Conservation (phyloP, 1,140 invertebrate species). For the Nephotettix cincticeps region DNA sequence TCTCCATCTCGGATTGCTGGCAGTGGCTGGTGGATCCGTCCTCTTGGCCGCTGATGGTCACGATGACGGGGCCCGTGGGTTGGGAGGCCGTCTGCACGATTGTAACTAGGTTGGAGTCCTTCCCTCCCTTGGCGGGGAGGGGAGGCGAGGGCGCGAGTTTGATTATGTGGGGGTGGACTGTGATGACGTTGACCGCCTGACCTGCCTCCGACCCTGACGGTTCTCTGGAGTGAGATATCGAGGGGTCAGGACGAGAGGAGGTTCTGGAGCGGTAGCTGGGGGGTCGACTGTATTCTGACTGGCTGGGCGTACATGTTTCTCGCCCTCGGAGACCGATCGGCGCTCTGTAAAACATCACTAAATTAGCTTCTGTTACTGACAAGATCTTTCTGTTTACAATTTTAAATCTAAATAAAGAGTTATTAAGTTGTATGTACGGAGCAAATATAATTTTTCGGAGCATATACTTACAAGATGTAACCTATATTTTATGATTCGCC, state of each 20-base stretch:
- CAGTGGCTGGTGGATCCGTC: slow-evolving; percentile 10
- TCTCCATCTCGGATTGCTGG: slow-evolving; percentile 53
- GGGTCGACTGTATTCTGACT: slow-evolving; percentile 52
- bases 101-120: slow-evolving; percentile 59
- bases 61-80: slow-evolving; percentile 46
- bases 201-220: slow-evolving; percentile 42
- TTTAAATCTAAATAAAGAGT: too few relatives aligned
- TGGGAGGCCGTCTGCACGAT: slow-evolving; percentile 62
- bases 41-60: slow-evolving; percentile 54
- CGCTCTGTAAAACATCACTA: slow-evolving; percentile 33
- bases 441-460: too few relatives aligned
- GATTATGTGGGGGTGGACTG: slow-evolving; percentile 39
- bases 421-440: too few relatives aligned
- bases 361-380: not conserved
- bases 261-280: slow-evolving; percentile 59
- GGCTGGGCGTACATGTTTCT: slow-evolving; percentile 31
- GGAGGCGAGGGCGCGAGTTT: slow-evolving; percentile 37
- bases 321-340: slow-evolving; percentile 31
- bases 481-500: too few relatives aligned
- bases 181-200: slow-evolving; percentile 32
- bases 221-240: slow-evolving; percentile 45
- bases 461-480: too few relatives aligned
- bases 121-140: slow-evolving; percentile 36
- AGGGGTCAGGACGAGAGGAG: slow-evolving; percentile 38
- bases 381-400: too few relatives aligned